Evolutionary conservation across 2,113 vertebrate genomes (phyloP).

Genomic region (Proteles cristata): DNA sequence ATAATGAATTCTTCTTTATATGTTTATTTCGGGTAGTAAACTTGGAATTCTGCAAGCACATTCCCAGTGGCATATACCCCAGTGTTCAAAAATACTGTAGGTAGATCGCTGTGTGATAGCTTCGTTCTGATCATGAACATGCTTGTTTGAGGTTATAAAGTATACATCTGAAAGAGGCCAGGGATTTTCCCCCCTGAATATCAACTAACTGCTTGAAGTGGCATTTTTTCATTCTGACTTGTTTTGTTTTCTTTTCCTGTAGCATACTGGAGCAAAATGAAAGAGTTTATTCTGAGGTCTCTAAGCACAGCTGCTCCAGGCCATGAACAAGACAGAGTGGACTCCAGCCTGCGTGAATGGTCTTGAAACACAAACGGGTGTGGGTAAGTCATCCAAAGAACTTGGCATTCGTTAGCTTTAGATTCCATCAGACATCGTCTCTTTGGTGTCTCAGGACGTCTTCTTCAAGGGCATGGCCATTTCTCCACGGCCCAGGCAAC

Average conservation of each 20-base stretch:
- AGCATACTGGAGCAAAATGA: conserved; percentile 81
- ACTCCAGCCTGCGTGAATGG: conserved; percentile 35
- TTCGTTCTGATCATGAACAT: conserved; percentile 73
- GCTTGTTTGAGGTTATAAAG: conserved; percentile 83
- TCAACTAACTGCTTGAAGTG: conserved; percentile 82
- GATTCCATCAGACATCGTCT: conserved; percentile 63
- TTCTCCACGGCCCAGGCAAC: neutral
- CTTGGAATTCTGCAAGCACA: neutral
- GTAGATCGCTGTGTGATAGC: conserved; percentile 63
- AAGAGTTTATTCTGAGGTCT: conserved; percentile 77
- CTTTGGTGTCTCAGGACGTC: conserved; percentile 28
- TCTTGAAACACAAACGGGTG: conserved; percentile 75
- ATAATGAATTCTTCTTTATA: neutral
- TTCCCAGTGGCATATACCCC: neutral
- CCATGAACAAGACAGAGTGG: conserved; percentile 64
- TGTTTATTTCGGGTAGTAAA: neutral
- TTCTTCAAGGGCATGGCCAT: conserved; percentile 17
- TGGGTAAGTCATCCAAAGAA: conserved; percentile 83
- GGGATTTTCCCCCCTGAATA: conserved; percentile 87
- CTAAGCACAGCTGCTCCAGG: conserved; percentile 73
- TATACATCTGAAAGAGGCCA: conserved; percentile 78
- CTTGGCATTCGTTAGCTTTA: conserved; percentile 61
- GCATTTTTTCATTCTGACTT: conserved; percentile 84
- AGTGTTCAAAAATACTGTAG: neutral
- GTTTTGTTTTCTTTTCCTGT: conserved; percentile 85